Base-by-base conservation (phyloP, 2,113 vertebrate genomes). In the Arvicanthis niloticus region DNA sequence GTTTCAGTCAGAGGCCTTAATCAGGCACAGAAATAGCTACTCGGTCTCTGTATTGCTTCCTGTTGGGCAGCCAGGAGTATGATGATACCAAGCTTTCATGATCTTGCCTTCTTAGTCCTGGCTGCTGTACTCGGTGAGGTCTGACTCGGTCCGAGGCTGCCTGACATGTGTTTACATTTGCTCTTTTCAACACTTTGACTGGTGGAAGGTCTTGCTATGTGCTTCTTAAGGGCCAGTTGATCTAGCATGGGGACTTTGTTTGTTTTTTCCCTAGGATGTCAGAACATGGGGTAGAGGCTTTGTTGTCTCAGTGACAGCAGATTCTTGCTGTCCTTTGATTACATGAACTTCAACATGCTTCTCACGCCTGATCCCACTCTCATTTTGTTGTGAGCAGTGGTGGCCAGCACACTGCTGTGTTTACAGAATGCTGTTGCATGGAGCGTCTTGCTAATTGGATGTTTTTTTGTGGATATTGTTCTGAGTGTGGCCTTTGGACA, bases 351-450 rank as follows among this genome's bases (percentile, higher is more conserved):
- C 7, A 21, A 45, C 21, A 16, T 45, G 45, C 31, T 40, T 73
- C 8, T 67, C 2, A 31, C 15, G 13, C 19, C 72, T 77, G 5
- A 1, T 6, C 3, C 37, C 29, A 58, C 21, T 9, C 8, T 60
- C 16, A 1, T 56, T 37, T 58, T 48, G 31, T 1, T 51, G 53
- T 17, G 16, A 8, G 15, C 5, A 91, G n/a, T 3, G 16, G 2
- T 2, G 11, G 67, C 26, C 26, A 29, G 40, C 67, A 45, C 0
- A 10, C 22, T 60, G 73, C 34, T 2, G 0, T 37, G 3, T 13
- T 42, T 21, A 34, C 1, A 26, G 73, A 42, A 21, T 3, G 45
- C 5, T 1, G 1, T 17, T 9, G 13, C 12, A 19, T 19, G 11
- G 10, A 21, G 11, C 15, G 1, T 29, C 58, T 31, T 4, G 3